Evolutionary conservation across 2,113 vertebrate species (phyloP).

Genomic region (Catagonus wagneri): DNA sequence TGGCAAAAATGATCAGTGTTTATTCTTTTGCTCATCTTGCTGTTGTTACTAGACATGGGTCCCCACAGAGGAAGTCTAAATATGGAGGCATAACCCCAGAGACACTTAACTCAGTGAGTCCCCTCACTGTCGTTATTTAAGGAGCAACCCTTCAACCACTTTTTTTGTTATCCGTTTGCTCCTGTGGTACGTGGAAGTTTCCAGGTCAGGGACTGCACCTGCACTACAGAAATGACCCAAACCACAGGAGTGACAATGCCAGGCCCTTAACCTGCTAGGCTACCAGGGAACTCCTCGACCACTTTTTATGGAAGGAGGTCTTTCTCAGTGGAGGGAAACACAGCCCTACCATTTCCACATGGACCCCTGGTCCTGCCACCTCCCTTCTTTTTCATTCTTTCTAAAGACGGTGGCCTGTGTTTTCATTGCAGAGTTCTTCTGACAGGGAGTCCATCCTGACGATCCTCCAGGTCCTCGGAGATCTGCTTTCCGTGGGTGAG

Average conservation of each 20-base stretch:
- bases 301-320: fast-evolving
- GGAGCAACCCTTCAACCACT: not conserved
- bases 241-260: no score
- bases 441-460: conserved; percentile 91
- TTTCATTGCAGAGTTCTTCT: conserved; percentile 88
- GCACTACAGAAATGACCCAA: no score
- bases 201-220: no score
- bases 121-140: not conserved
- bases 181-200: not conserved
- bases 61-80: not conserved
- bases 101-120: not conserved
- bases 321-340: not conserved
- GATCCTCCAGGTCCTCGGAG: conserved; percentile 91
- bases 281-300: not conserved
- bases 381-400: not conserved
- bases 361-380: fast-evolving
- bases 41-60: not conserved
- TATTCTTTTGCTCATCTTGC: not conserved
- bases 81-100: not conserved
- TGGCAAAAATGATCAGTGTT: not conserved
- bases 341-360: not conserved
- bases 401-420: conserved; percentile 31
- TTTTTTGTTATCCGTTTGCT: no score
- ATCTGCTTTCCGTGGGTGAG: conserved; percentile 94
- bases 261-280: not conserved